A percentile compares a stretch with the other conserved stretches of the same genome.
These are phyloP conservation scores for Aptenodytes forsteri DNA, from an alignment of 2,113 vertebrate species.

Conservation along the genomic window DNA sequence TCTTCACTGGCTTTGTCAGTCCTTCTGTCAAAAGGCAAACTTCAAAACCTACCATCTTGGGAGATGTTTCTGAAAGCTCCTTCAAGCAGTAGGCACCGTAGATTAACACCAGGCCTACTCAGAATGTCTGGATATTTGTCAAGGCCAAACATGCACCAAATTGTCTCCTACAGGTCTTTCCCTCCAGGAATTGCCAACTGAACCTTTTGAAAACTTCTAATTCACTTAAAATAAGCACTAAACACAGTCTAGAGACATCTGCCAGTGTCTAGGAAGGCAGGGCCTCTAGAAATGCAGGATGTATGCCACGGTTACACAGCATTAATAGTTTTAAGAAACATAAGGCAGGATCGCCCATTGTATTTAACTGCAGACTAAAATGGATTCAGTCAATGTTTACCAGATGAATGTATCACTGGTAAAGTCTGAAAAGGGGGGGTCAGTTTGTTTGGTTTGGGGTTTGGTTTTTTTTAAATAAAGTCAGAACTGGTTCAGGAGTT, in stretches of 20 bases:
- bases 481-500: background rate
- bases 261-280: background rate
- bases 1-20: background rate
- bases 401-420: background rate
- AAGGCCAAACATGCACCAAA: background rate
- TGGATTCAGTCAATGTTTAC: background rate
- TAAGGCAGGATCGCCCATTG: rapidly evolving
- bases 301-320: background rate
- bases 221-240: background rate
- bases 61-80: background rate
- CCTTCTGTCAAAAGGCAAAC: background rate
- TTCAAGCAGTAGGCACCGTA: background rate
- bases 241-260: background rate
- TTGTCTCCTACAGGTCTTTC: background rate
- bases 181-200: background rate
- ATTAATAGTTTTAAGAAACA: background rate
- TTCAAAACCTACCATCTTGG: background rate
- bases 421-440: background rate
- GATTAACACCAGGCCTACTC: background rate
- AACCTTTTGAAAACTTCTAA: background rate
- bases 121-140: background rate
- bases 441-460: background rate
- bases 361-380: background rate
- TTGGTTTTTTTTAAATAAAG: background rate
- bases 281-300: background rate